phyloP scores from a whole-genome alignment of 2,113 vertebrate species.

The Choloepus hoffmanni region DNA sequence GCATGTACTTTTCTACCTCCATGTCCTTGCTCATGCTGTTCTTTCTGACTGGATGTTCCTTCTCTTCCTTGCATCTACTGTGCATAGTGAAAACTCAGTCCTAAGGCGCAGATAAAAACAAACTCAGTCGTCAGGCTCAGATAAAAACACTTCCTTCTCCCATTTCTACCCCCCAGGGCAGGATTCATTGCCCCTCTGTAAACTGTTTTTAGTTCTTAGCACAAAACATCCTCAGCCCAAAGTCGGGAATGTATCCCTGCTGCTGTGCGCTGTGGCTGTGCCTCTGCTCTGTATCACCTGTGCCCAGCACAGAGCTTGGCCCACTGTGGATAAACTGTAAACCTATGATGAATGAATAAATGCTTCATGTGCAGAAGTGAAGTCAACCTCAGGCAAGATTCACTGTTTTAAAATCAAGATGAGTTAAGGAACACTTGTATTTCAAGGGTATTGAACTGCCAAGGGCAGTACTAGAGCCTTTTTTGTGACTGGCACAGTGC shows the following conservation, averaged over 20 bases:
- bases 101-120: not conserved
- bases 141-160: not conserved
- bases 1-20: not conserved
- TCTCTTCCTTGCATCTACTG: not conserved
- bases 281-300: not conserved
- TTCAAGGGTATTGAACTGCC: not conserved
- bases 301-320: not conserved
- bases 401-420: slow-evolving; percentile 7
- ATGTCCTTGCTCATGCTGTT: not conserved
- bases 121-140: not conserved
- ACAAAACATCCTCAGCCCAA: not conserved
- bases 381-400: slow-evolving; percentile 11
- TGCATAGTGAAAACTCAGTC: slow-evolving; percentile 36
- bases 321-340: not conserved
- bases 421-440: not conserved
- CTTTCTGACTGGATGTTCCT: not conserved
- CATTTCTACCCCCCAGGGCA: not conserved
- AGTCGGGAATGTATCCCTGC: not conserved
- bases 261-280: not conserved
- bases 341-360: not conserved
- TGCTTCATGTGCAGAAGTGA: not conserved
- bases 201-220: not conserved
- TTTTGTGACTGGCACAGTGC: not conserved
- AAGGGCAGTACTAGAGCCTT: not conserved
- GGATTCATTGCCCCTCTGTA: not conserved